Base-by-base conservation (phyloP, 2,113 vertebrate species). In the Toxostoma redivivum region DNA sequence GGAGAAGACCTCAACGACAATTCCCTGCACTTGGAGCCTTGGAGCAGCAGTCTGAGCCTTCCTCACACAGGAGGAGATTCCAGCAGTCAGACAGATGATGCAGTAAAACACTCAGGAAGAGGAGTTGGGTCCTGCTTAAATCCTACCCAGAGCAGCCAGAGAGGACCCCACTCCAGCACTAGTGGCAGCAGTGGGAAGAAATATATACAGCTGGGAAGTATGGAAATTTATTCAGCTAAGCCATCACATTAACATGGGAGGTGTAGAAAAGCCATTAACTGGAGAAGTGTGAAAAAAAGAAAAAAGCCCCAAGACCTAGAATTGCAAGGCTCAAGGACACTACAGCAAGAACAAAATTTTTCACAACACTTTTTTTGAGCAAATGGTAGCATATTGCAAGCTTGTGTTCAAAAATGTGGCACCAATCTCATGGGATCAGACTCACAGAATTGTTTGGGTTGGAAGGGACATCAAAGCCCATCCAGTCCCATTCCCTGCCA, bases 281-380 rank as follows among this genome's bases (percentile, higher is more conserved):
- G 45, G 27, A 80, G 37, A 15, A 65, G 4, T 0, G 2, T 11
- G 10, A 27, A 2, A 10, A 25, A n/a, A 19, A 45, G 10, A 42
- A 78, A 48, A 30, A 67, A 60, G 10, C 4, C 21, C 12, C 2
- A 15, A 78, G 22, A 57, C 12, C 11, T 33, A 31, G 27, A 67
- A 64, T 12, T 2, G 1, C 15, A 33, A 2, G 8, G 45, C 38
- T 85, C 48, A 65, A 90, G 82, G 71, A 69, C 57, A 60, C 18
- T 60, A 20, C 10, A 25, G 11, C 28, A 66, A 78, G 27, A 88
- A 35, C 20, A 54, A 58, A 90, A 33, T 3, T 0, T 13, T 71
- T 67, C 2, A 2, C 21, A 86, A 65, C 2, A 5, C 1, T 0
- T 50, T n/a, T 6, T 50, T n/a, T 30, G 35, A 12, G 19, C 22